phyloP scores from a whole-genome alignment of 2,797 vertebrate species.

The Galaxias olidus region DNA sequence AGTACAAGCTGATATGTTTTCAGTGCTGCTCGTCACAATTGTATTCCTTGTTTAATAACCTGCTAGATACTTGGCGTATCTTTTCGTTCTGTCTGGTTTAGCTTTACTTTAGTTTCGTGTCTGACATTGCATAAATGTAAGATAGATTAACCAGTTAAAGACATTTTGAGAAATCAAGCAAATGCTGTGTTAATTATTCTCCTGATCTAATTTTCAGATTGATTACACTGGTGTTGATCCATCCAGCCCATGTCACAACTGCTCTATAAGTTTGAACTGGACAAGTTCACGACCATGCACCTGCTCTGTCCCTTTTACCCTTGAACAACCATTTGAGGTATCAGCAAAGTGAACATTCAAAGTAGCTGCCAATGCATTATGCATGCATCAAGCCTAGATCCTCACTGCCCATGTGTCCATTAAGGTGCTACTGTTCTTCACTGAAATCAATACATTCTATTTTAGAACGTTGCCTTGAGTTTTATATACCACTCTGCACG shows the following conservation, averaged over 20 bases:
- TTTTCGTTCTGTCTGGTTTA: too few relatives aligned
- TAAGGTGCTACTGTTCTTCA: background rate
- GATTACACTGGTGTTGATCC: conserved; percentile 90
- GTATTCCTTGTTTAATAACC: conserved; percentile 1
- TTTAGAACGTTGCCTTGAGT: conserved; percentile 9
- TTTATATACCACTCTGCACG: background rate
- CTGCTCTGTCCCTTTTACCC: conserved; percentile 83
- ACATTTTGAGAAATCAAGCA: too few relatives aligned
- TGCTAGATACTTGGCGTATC: too few relatives aligned
- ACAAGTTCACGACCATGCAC: conserved; percentile 77
- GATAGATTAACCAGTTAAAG: too few relatives aligned
- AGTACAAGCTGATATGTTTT: too few relatives aligned
- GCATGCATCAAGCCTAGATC: too few relatives aligned
- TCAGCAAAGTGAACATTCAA: background rate
- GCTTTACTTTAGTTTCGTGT: too few relatives aligned
- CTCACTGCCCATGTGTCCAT: background rate
- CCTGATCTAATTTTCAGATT: conserved; percentile 73
- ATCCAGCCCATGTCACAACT: conserved; percentile 83
- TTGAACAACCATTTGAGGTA: conserved; percentile 92
- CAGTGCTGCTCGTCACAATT: background rate
- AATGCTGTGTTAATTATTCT: conserved; percentile 19
- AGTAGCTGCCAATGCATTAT: background rate
- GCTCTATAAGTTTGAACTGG: conserved; percentile 80
- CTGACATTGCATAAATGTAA: too few relatives aligned
- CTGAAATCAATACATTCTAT: conserved; percentile 1